Evolutionary conservation across 2,113 vertebrate genomes (phyloP).

Genomic region (Ochotona curzoniae): DNA sequence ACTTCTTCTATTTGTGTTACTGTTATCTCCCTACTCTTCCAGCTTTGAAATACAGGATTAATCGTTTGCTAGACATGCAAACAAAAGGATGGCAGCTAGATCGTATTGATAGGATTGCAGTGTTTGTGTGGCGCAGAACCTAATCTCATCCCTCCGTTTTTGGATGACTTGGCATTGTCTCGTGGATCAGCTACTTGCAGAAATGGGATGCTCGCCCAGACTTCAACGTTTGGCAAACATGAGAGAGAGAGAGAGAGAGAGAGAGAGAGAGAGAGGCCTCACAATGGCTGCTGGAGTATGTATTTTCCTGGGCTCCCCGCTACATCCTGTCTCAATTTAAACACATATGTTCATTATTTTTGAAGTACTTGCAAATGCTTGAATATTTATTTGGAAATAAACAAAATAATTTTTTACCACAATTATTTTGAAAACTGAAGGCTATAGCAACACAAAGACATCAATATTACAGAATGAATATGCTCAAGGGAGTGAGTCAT

Average conservation of each 20-base stretch:
- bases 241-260: conserved; percentile 72
- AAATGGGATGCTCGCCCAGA: conserved; percentile 79
- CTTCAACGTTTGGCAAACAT: conserved; percentile 74
- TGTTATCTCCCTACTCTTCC: conserved; percentile 37
- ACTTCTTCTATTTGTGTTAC: conserved; percentile 52
- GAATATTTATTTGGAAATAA: conserved; percentile 80
- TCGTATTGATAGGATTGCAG: conserved; percentile 14
- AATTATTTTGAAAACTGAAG: conserved; percentile 63
- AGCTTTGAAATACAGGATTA: conserved; percentile 53
- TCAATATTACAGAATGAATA: background rate
- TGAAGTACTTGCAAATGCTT: conserved; percentile 71
- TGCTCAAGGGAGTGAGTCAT: conserved; percentile 26
- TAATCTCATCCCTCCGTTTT: conserved; percentile 60
- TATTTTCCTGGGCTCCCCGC: conserved; percentile 71
- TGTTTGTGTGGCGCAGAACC: conserved; percentile 49
- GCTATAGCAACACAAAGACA: conserved; percentile 59
- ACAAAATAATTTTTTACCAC: conserved; percentile 73
- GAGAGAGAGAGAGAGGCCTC: conserved; percentile 71
- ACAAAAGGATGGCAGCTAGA: conserved; percentile 22
- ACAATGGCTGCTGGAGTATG: conserved; percentile 69
- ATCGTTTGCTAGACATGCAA: conserved; percentile 49
- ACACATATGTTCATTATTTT: conserved; percentile 82
- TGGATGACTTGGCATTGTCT: conserved; percentile 70
- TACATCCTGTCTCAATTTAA: conserved; percentile 78
- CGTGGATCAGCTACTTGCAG: conserved; percentile 72